Base-by-base conservation (phyloP, 2,797 vertebrate species). In the Phoxinus dragarum region DNA sequence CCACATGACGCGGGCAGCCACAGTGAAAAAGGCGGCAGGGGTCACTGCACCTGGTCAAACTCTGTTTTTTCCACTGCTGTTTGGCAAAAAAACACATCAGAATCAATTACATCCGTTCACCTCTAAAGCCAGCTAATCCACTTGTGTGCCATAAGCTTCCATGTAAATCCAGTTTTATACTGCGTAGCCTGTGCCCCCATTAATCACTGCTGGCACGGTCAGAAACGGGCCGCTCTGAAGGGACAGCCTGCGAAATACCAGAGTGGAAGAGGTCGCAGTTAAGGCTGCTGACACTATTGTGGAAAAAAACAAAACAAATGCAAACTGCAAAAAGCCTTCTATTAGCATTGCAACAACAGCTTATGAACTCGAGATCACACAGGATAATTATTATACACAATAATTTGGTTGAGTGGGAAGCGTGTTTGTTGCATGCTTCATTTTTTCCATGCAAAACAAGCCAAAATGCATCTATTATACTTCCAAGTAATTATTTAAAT, bases 111-210 rank as follows among this genome's bases (percentile, higher is more conserved):
- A 68, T 83, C 73, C 61, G 31, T 86, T 88, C 83, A 84, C 90
- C 86, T 88, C 86, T 91, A 87, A 92, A 91, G 92, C 91, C 91
- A 47, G 91, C 91, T 93, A 94, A 95, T 95, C 94, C 93, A 93
- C 94, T 95, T 94, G 94, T 81, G 89, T 93, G 86, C 88, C 89
- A 88, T 93, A 93, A 92, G 92, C 92, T 92, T 93, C 92, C 91
- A 92, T 93, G 94, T 93, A 94, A 95, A 95, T 95, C 94, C 93
- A 92, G 92, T 94, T 94, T 91, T 91, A 92, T 92, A 71, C 85
- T 71, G 71, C 64, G 38, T 75, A 74, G 84, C 59, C 84, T 17
- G 11, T 75, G 61, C 61, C 87, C 84, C 81, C 76, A 87, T 88
- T 86, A 86, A 80, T 82, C 87, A 86, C 72, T 36, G 73, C 78